Conservation (phyloP, 2,113 vertebrate species). For the Brachyhypopomus occidentalis region DNA sequence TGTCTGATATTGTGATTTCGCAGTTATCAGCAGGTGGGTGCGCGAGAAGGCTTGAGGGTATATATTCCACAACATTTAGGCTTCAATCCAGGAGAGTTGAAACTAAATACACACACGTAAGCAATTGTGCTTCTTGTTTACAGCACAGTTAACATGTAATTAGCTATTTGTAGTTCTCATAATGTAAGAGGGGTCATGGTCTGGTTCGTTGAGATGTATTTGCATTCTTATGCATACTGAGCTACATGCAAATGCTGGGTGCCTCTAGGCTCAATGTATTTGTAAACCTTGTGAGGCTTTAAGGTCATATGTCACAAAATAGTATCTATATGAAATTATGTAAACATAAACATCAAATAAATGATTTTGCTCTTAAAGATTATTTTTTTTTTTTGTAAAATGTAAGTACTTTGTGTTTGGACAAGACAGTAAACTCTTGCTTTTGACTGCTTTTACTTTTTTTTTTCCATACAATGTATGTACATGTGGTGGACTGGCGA, state of each 20-base stretch:
- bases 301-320: too few species aligned
- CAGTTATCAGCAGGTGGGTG: not conserved
- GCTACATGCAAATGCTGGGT: not conserved
- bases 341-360: too few species aligned
- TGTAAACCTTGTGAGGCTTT: too few species aligned
- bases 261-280: too few species aligned
- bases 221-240: not conserved
- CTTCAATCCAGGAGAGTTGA: not conserved
- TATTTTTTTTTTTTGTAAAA: too few species aligned
- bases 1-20: conserved; percentile 1
- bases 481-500: too few species aligned
- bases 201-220: not conserved
- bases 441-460: too few species aligned
- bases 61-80: not conserved
- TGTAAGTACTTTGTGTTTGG: too few species aligned
- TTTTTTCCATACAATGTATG: too few species aligned
- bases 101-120: not conserved
- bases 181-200: not conserved
- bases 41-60: not conserved
- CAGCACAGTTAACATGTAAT: not conserved
- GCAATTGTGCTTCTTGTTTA: not conserved
- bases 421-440: too few species aligned
- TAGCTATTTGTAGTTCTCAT: not conserved
- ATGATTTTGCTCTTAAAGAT: too few species aligned
- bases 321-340: too few species aligned